These are phyloP conservation scores for Falco cherrug DNA, from an alignment of 2,797 vertebrate species.

Conservation along the genomic window DNA sequence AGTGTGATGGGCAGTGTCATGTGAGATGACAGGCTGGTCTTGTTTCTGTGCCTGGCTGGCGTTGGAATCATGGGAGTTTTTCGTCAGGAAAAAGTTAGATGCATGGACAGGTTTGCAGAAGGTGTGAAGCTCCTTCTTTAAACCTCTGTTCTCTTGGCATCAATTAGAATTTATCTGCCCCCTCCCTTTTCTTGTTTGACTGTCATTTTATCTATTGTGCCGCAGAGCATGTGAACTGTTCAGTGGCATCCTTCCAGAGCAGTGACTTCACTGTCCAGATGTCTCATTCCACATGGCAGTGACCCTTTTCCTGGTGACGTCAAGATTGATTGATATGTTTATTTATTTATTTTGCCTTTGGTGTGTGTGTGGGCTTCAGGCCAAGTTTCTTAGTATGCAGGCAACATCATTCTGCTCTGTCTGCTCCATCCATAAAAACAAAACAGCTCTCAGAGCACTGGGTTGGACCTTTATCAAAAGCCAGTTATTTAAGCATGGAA, in stretches of 20 bases:
- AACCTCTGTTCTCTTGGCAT: not conserved
- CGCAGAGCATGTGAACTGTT: not conserved
- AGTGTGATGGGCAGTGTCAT: not conserved
- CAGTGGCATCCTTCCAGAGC: conserved; percentile 31
- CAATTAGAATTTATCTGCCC: not conserved
- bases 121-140: not conserved
- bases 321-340: conserved; percentile 15
- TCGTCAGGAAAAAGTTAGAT: not conserved
- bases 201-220: not conserved
- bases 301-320: conserved; percentile 53
- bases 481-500: conserved; percentile 30
- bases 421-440: conserved; percentile 40
- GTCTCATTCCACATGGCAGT: conserved; percentile 37
- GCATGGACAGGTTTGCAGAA: not conserved
- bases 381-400: conserved; percentile 41
- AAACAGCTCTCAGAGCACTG: conserved; percentile 28
- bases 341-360: conserved; percentile 63
- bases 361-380: not conserved
- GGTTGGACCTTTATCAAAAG: conserved; percentile 56
- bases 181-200: not conserved
- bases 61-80: not conserved
- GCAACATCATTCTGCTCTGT: conserved; percentile 55
- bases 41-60: not conserved
- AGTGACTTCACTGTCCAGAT: conserved; percentile 65
- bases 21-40: not conserved